Percentiles rank a stretch among this genome's conserved stretches.
Conservation (phyloP, 1,140 invertebrate genomes). For the Papilio machaon region DNA sequence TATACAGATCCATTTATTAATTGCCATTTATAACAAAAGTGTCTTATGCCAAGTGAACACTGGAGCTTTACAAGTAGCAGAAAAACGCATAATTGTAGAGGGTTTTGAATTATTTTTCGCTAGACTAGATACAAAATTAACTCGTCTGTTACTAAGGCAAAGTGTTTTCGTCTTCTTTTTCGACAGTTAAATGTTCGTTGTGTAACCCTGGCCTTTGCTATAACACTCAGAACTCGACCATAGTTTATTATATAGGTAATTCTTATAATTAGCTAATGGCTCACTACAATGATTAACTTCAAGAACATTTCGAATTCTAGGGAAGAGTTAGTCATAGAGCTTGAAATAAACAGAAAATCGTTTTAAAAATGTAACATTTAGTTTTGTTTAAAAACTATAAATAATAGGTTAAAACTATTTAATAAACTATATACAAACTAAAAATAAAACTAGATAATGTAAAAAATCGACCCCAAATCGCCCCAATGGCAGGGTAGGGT, state of each 20-base stretch:
- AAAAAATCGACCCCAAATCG: too few relatives aligned
- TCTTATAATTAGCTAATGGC: not conserved
- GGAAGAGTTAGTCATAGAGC: not conserved
- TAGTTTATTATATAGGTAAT: not conserved
- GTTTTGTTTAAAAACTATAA: not conserved
- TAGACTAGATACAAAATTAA: not conserved
- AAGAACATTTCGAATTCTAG: not conserved
- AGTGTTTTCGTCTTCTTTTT: too few relatives aligned
- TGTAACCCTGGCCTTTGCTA: not conserved
- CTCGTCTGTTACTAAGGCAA: not conserved
- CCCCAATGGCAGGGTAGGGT: too few relatives aligned
- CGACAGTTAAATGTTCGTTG: not conserved
- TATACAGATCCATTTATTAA: slow-evolving; percentile 35
- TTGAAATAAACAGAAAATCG: not conserved
- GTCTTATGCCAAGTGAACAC: not conserved
- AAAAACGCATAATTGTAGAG: too few relatives aligned
- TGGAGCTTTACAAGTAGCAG: too few relatives aligned
- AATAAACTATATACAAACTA: too few relatives aligned
- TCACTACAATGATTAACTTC: slow-evolving; percentile 2
- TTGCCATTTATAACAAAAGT: not conserved
- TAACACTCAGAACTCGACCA: not conserved
- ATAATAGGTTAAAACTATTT: not conserved
- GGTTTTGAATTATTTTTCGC: not conserved
- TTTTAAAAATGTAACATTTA: not conserved
- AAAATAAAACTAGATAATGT: too few relatives aligned